These are phyloP conservation scores for Eutrigla gurnardus DNA, from an alignment of 2,797 vertebrate genomes.

Conservation along the genomic window DNA sequence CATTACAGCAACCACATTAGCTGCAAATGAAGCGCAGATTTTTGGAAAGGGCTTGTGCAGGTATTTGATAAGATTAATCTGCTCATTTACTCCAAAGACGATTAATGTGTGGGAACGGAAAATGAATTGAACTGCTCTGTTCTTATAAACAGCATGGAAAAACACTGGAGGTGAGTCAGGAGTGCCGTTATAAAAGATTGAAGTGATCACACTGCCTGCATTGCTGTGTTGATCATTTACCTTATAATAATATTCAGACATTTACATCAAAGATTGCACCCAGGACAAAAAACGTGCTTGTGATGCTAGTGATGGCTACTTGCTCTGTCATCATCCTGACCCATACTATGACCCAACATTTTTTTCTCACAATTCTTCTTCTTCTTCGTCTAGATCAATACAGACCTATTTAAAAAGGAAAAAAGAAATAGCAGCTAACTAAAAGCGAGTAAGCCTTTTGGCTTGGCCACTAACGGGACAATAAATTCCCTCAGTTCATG, in stretches of 20 bases:
- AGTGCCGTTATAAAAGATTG: not conserved
- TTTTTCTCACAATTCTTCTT: no score
- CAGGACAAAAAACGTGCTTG: not conserved
- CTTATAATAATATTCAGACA: not conserved
- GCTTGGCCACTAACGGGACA: no score
- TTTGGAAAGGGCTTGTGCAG: constrained; percentile 33
- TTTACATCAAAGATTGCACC: not conserved
- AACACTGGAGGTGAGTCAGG: not conserved
- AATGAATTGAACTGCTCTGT: constrained; percentile 10
- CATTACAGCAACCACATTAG: constrained; percentile 36
- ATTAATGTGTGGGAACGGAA: constrained; percentile 46
- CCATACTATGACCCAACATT: not conserved
- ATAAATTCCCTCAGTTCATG: no score
- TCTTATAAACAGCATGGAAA: constrained; percentile 15
- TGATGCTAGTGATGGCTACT: not conserved
- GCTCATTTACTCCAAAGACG: constrained; percentile 22
- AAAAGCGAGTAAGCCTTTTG: no score
- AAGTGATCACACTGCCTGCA: not conserved
- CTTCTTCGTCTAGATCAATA: no score
- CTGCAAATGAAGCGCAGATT: constrained; percentile 61
- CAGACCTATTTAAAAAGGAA: no score
- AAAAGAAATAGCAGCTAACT: no score
- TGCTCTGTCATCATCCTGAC: not conserved
- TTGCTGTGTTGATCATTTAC: constrained; percentile 5
- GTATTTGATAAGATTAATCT: constrained; percentile 49